Percentiles rank a stretch among this genome's conserved stretches.
phyloP scores from a whole-genome alignment of 1,140 invertebrate species.

The Magallana gigas region DNA sequence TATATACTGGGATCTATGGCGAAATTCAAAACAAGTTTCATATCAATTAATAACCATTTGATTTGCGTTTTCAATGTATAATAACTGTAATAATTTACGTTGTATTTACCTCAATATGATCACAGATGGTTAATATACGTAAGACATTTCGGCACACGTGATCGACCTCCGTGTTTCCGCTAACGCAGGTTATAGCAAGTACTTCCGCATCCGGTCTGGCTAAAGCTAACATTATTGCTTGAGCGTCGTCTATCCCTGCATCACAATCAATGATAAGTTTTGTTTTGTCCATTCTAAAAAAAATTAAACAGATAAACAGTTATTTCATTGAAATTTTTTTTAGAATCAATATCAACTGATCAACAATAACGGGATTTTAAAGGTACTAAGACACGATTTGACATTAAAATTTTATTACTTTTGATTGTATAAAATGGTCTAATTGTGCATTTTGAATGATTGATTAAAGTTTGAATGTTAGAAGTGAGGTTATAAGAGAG shows the following conservation, averaged over 20 bases:
- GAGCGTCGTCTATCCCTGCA: constrained; percentile 72
- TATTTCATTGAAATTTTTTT: too few species aligned
- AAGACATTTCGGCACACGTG: constrained; percentile 68
- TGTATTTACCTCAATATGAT: constrained; percentile 66
- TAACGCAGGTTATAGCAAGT: constrained; percentile 72
- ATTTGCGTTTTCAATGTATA: too few species aligned
- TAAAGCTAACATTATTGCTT: constrained; percentile 75
- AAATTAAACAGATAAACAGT: too few species aligned
- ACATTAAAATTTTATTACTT: too few species aligned
- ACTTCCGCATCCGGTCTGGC: constrained; percentile 65
- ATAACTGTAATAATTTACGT: neutral
- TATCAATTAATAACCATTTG: neutral
- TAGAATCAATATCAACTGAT: too few species aligned
- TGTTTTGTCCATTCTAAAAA: neutral
- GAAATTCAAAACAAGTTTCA: neutral
- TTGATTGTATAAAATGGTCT: too few species aligned
- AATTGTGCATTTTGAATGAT: too few species aligned
- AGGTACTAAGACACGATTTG: too few species aligned
- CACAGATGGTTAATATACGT: constrained; percentile 64
- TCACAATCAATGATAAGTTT: constrained; percentile 74
- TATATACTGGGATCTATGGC: constrained; percentile 50
- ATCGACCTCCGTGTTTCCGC: constrained; percentile 65
- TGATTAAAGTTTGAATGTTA: too few species aligned
- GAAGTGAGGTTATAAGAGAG: too few species aligned
- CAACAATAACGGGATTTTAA: too few species aligned